These are phyloP conservation scores for roundworm (Caenorhabditis elegans) DNA, from an alignment of 1,140 invertebrate species.

Conservation along the genomic window WBcel235 BX284603.4:9269001-9269500, in stretches of 20 bases:
- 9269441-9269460: too few relatives aligned
- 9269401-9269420: constrained; percentile 9
- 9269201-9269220: too few relatives aligned
- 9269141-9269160: background rate
- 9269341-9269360: background rate
- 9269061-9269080: background rate
- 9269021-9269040: constrained; percentile 28
- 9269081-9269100: background rate
- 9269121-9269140: background rate
- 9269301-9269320: background rate
- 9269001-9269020: too few relatives aligned
- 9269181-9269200: background rate
- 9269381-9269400: background rate
- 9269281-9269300: background rate
- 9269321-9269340: background rate
- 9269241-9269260: background rate
- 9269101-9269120: background rate
- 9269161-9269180: background rate
- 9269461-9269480: too few relatives aligned
- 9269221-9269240: background rate
- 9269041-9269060: background rate
- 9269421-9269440: background rate
- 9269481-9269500: too few relatives aligned
- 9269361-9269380: background rate
- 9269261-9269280: background rate